A percentile compares a stretch with the other conserved stretches of the same genome.
Evolutionary conservation across 2,888 invertebrate species (phyloP).

Genomic region (Cremastinae sp.): DNA sequence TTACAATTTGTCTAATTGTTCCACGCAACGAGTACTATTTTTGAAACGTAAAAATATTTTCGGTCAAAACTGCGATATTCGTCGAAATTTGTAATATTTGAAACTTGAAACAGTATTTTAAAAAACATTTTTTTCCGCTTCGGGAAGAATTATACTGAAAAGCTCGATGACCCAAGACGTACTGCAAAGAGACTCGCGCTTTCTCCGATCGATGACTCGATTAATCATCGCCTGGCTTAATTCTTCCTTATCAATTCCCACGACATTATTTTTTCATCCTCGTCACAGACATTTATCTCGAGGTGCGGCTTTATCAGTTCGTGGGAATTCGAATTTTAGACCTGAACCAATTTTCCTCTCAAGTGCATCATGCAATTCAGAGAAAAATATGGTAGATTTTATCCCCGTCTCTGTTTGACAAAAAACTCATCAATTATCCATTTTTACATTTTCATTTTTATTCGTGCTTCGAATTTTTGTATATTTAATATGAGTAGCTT

Average conservation of each 20-base stretch:
- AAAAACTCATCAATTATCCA: no score
- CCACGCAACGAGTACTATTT: background rate
- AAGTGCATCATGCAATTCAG: no score
- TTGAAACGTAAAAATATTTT: background rate
- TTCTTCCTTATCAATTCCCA: background rate
- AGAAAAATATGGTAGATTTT: no score
- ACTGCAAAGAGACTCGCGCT: slow-evolving; percentile 20
- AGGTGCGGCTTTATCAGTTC: slow-evolving; percentile 2
- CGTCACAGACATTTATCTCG: slow-evolving; percentile 8
- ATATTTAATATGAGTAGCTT: no score
- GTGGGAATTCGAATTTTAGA: background rate
- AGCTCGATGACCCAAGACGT: slow-evolving; percentile 22
- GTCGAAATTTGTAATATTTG: background rate
- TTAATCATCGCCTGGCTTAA: slow-evolving; percentile 38
- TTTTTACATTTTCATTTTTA: no score
- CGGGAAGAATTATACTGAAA: background rate
- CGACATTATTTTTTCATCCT: slow-evolving; percentile 37
- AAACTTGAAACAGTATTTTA: no score
- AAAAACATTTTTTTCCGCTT: background rate
- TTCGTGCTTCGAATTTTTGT: no score
- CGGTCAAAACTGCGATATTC: background rate
- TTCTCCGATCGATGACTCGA: slow-evolving; percentile 41
- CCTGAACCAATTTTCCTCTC: no score
- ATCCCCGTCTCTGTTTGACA: no score
- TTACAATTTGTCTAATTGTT: slow-evolving; percentile 25